Evolutionary conservation across 2,797 vertebrate species (phyloP).

Genomic region (Gymnoscopelus braueri): DNA sequence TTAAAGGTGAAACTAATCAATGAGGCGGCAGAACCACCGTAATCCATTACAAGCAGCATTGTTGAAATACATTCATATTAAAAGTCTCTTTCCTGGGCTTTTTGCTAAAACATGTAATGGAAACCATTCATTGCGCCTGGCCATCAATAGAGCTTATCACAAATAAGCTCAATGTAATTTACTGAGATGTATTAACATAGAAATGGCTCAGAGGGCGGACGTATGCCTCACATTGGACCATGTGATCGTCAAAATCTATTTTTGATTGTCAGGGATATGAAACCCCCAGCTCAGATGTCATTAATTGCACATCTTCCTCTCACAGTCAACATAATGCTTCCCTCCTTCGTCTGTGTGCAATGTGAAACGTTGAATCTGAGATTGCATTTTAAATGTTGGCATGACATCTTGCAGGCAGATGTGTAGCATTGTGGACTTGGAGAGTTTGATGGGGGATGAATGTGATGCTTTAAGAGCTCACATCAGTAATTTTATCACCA

Average conservation of each 20-base stretch:
- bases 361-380: slow-evolving; percentile 58
- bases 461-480: slow-evolving; percentile 64
- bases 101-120: slow-evolving; percentile 67
- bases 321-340: slow-evolving; percentile 74
- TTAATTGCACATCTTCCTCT: slow-evolving; percentile 72
- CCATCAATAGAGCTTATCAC: slow-evolving; percentile 75
- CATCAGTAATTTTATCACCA: slow-evolving; percentile 60
- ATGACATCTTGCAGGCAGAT: slow-evolving; percentile 67
- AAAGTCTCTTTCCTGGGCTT: slow-evolving; percentile 71
- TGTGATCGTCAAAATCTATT: slow-evolving; percentile 73
- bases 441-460: slow-evolving; percentile 54
- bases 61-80: slow-evolving; percentile 80
- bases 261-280: slow-evolving; percentile 71
- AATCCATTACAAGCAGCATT: slow-evolving; percentile 73
- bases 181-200: slow-evolving; percentile 54
- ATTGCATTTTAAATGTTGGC: slow-evolving; percentile 72
- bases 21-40: slow-evolving; percentile 57
- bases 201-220: slow-evolving; percentile 54
- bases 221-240: slow-evolving; percentile 50
- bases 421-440: slow-evolving; percentile 43
- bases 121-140: slow-evolving; percentile 64
- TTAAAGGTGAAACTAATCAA: slow-evolving; percentile 77
- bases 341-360: slow-evolving; percentile 52
- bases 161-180: slow-evolving; percentile 77
- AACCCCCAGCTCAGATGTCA: slow-evolving; percentile 70